Evolutionary conservation across 2,797 vertebrate genomes (phyloP).

Genomic region (Coendou prehensilis): DNA sequence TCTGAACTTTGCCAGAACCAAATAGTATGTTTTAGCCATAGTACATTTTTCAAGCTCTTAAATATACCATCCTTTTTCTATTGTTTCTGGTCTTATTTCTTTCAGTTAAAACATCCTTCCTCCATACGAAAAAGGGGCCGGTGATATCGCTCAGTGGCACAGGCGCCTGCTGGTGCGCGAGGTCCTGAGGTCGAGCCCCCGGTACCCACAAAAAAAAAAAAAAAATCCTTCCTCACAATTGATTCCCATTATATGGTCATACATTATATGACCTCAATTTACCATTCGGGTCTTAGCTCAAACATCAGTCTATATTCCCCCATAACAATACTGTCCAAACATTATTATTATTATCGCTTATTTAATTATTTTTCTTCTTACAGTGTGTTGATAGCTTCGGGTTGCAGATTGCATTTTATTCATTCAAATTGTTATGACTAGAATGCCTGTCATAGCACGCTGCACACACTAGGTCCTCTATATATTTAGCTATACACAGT

Average conservation of each 20-base stretch:
- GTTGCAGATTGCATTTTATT: neutral
- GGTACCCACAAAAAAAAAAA: too few species aligned
- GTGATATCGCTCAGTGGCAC: too few species aligned
- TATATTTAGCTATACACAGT: neutral
- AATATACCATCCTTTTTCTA: neutral
- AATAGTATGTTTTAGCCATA: neutral
- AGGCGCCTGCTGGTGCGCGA: too few species aligned
- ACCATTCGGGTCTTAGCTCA: neutral
- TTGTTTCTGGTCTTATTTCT: neutral
- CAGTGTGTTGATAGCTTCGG: neutral
- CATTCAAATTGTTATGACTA: neutral
- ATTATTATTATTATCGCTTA: neutral
- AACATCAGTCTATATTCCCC: neutral
- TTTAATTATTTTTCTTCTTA: neutral
- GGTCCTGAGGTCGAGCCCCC: too few species aligned
- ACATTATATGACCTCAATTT: neutral
- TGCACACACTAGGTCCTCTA: neutral
- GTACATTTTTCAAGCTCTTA: neutral
- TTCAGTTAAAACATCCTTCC: neutral
- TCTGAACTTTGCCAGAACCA: neutral
- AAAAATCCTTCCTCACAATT: neutral
- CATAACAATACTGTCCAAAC: neutral
- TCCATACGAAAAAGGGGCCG: too few species aligned
- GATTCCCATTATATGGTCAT: too few species aligned
- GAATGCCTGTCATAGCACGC: neutral